These are phyloP conservation scores for Accipiter cooperii DNA, from an alignment of 2,113 vertebrate species.

Conservation along the genomic window DNA sequence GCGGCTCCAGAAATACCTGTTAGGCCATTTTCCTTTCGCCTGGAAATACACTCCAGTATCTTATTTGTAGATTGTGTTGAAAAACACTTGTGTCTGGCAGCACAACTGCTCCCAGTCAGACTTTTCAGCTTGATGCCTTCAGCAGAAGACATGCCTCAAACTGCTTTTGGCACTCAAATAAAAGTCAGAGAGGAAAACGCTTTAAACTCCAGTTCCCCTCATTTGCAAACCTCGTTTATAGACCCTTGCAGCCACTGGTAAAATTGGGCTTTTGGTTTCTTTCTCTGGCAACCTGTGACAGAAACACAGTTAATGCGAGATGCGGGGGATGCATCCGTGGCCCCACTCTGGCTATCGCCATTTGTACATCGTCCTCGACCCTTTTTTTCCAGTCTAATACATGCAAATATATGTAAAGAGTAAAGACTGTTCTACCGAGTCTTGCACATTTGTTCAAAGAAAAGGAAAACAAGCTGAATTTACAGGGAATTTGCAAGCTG, in stretches of 20 bases:
- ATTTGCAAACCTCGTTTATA: background rate
- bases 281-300: background rate
- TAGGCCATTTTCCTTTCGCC: background rate
- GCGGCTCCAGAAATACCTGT: background rate
- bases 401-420: conserved; percentile 50
- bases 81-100: background rate
- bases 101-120: background rate
- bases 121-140: conserved; percentile 21
- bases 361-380: background rate
- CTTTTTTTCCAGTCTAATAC: background rate
- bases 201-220: background rate
- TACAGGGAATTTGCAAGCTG: background rate
- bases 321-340: background rate
- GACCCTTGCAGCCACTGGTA: background rate
- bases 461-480: background rate
- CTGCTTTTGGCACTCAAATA: background rate
- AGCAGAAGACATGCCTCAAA: background rate
- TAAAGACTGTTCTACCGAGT: background rate
- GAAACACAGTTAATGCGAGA: background rate
- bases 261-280: background rate
- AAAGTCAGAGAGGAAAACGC: background rate
- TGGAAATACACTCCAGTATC: fast-evolving
- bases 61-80: background rate
- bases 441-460: background rate
- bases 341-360: background rate